Base-by-base conservation (phyloP, 2,797 vertebrate species). In the Microhierax caerulescens region DNA sequence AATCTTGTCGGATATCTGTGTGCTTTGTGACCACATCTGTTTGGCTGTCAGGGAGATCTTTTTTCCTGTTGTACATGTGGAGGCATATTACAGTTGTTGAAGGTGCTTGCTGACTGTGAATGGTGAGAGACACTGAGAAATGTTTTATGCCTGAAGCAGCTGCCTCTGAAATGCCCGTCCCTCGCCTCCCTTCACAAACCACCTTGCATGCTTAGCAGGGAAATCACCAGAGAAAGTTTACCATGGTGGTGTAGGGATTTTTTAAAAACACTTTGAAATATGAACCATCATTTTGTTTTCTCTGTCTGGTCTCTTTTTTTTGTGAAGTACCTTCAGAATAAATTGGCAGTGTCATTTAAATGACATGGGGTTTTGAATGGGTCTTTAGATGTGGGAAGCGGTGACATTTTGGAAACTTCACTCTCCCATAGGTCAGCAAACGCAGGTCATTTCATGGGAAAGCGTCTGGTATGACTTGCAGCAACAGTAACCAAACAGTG, bases 131-230 rank as follows among this genome's bases (percentile, higher is more conserved):
- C n/a, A 7, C 36, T 11, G 37, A 76, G 36, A 84, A 79, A 63
- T 54, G 45, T 30, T 91, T 69, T 56, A 10, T 67, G 68, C 86
- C 82, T 82, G 75, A 72, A 95, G 81, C 69, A 88, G 41, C 69
- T 91, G 67, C 78, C n/a, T 87, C 81, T 2, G 5, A 74, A 91
- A 57, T 0, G 0, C 36, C 21, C 70, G 28, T 65, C 68, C 73
- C 30, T 43, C 0, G 7, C 39, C 23, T 59, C 36, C 74, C 25
- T 48, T 69, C 41, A 41, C 24, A 88, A 87, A 25, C 30, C 57
- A 48, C 32, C 48, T 64, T 10, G 2, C 24, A 11, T 2, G 2
- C 50, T 63, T 69, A 43, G 51, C 81, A 43, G 59, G 51, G 51
- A 45, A 45, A 56, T 15, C 34, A 32, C 65, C 22, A 65, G 34